Evolutionary conservation across 2,888 invertebrate species (phyloP), one percentile per base, ranked within the genome.

Genomic region (Pachydiplax longipennis): DNA sequence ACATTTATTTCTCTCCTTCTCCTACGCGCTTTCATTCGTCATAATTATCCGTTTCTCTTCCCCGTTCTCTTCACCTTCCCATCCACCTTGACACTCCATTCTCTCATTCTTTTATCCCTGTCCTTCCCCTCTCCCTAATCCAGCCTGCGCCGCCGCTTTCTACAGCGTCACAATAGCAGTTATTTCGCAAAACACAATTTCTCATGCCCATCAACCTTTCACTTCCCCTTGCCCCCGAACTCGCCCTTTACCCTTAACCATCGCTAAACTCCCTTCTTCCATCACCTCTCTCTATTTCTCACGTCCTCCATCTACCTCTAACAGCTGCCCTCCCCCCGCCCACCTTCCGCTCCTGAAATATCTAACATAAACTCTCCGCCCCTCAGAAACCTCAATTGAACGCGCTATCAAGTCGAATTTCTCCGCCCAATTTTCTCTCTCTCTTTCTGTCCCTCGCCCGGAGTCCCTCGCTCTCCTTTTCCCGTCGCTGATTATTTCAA

Each of bases 131-230:
- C 25, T 73, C 12, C 31, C 31, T 13, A 25, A 13, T 31, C 31
- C 65, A 8, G 5, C 25, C 61, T 15, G 65, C 25, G 65, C 25
- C 65, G 65, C 22, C 65, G 65, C 65, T 65, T 65, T 65, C 65
- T 65, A 65, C 65, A 25, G 13, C 73, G 73, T 73, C 73, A 73
- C 73, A 73, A 73, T 73, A 73, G 73, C 73, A 73, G 25, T 73
- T 73, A 73, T 73, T 73, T 73, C 73, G 73, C 73, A 73, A 73
- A 73, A 73, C 73, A 73, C 73, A 73, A 73, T 73, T 73, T 73
- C 73, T 73, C 73, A 73, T 31, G 31, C 73, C 73, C 73, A 73
- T 73, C 73, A 73, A 73, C 73, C 73, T 73, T 73, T 73, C 73
- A 73, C 73, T 73, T 31, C 73, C 25, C 31, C 65, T 8, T 25